Conservation (phyloP, 2,888 invertebrate genomes). For the Chymomyza procnemis region DNA sequence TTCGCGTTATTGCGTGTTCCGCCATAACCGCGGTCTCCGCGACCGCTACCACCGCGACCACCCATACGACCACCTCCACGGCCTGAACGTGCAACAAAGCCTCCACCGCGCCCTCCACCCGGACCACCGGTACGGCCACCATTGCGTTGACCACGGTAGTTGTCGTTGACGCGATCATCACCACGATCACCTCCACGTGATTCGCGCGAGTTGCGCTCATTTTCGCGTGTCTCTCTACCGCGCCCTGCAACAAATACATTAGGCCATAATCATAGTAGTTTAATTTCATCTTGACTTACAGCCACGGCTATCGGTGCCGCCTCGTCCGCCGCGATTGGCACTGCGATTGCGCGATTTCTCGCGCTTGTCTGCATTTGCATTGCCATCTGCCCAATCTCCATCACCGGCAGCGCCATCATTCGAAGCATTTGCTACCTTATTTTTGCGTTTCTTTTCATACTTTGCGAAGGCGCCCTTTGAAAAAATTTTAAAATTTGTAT, state of each 20-base stretch:
- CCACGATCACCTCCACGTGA: conserved; percentile 76
- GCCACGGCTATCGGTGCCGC: conserved; percentile 80
- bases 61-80: conserved; percentile 79
- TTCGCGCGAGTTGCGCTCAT: conserved; percentile 80
- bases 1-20: conserved; percentile 72
- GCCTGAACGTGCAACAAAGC: conserved; percentile 62
- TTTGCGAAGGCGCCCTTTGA: conserved; percentile 90
- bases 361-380: conserved; percentile 76
- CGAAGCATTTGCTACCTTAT: conserved; percentile 83
- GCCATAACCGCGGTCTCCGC: conserved; percentile 72
- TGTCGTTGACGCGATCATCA: conserved; percentile 60
- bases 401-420: conserved; percentile 79
- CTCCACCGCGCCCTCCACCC: conserved; percentile 61
- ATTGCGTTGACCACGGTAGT: conserved; percentile 63
- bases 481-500: conserved; percentile 26
- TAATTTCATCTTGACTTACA: conserved; percentile 68
- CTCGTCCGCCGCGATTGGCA: conserved; percentile 78
- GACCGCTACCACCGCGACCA: conserved; percentile 80
- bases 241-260: conserved; percentile 77
- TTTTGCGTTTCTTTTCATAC: conserved; percentile 92
- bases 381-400: conserved; percentile 77
- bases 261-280: background rate
- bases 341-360: conserved; percentile 78
- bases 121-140: conserved; percentile 35
- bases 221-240: conserved; percentile 83